Conservation (phyloP, 2,797 vertebrate species). For the Cephalopachus bancanus region DNA sequence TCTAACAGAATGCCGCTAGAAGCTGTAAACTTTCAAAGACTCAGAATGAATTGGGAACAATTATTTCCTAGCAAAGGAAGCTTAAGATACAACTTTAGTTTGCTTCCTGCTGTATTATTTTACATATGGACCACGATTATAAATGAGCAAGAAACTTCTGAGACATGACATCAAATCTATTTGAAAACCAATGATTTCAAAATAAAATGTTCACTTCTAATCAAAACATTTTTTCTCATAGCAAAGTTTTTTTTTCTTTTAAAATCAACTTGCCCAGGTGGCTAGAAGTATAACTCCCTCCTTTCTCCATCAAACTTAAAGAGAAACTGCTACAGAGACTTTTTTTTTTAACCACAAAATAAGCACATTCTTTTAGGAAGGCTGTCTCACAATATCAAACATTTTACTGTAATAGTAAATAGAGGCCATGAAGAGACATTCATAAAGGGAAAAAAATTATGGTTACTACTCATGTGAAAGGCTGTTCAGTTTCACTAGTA, state of each 20-base stretch:
- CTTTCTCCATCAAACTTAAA: neutral
- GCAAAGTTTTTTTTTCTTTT: neutral
- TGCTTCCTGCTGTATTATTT: neutral
- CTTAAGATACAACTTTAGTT: neutral
- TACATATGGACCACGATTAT: slow-evolving; percentile 11
- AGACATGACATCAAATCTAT: neutral
- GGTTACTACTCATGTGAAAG: neutral
- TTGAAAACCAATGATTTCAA: slow-evolving; percentile 50
- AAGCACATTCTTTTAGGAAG: neutral
- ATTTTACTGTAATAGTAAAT: neutral
- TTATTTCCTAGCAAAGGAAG: slow-evolving; percentile 45
- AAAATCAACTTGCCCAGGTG: neutral
- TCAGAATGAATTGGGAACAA: slow-evolving; percentile 10
- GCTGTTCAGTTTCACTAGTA: neutral
- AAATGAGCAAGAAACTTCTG: slow-evolving; percentile 11
- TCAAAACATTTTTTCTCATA: slow-evolving; percentile 36
- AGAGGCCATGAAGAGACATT: neutral
- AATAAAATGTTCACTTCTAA: slow-evolving; percentile 36
- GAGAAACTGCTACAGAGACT: slow-evolving; percentile 4
- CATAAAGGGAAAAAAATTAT: neutral
- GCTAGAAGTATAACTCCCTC: neutral
- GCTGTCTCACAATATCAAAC: neutral
- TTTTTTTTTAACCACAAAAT: neutral
- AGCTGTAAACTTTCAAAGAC: slow-evolving; percentile 47
- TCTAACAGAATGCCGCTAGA: slow-evolving; percentile 45